Conservation (phyloP, 2,113 vertebrate species). For the Lutjanus erythropterus region DNA sequence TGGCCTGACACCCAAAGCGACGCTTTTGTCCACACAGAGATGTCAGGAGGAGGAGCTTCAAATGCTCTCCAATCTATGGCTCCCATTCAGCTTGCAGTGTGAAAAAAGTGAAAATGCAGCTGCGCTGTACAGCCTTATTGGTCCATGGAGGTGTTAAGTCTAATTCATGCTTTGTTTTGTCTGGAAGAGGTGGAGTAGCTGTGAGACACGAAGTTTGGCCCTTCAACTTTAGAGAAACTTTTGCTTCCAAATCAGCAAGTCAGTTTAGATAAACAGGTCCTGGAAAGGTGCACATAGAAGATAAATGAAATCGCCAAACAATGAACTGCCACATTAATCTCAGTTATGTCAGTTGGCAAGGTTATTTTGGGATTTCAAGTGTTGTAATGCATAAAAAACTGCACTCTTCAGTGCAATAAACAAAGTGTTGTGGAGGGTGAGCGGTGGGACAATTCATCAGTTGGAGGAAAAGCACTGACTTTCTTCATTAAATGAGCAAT, state of each 20-base stretch:
- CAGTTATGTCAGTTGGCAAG: no score
- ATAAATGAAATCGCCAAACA: neutral
- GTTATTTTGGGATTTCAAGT: neutral
- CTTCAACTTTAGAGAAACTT: neutral
- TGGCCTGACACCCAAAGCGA: slow-evolving; percentile 36
- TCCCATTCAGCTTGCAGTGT: slow-evolving; percentile 10
- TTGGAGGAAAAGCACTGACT: neutral
- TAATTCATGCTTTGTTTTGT: slow-evolving; percentile 38
- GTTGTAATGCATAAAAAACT: neutral
- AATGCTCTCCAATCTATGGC: slow-evolving; percentile 38
- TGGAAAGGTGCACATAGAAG: neutral
- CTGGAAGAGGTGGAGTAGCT: slow-evolving; percentile 3
- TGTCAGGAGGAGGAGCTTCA: slow-evolving; percentile 74
- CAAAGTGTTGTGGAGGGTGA: neutral
- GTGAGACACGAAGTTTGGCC: neutral
- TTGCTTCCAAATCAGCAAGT: neutral
- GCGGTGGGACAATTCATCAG: neutral
- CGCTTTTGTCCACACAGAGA: slow-evolving; percentile 55
- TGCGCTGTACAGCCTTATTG: neutral
- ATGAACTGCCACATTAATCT: neutral
- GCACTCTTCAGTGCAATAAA: neutral
- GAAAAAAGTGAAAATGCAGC: slow-evolving; percentile 21
- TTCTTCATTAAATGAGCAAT: neutral
- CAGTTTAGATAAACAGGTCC: neutral
- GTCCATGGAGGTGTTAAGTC: slow-evolving; percentile 28